Evolutionary conservation across 2,113 vertebrate species (phyloP).

Genomic region (Haplochromis burtoni): DNA sequence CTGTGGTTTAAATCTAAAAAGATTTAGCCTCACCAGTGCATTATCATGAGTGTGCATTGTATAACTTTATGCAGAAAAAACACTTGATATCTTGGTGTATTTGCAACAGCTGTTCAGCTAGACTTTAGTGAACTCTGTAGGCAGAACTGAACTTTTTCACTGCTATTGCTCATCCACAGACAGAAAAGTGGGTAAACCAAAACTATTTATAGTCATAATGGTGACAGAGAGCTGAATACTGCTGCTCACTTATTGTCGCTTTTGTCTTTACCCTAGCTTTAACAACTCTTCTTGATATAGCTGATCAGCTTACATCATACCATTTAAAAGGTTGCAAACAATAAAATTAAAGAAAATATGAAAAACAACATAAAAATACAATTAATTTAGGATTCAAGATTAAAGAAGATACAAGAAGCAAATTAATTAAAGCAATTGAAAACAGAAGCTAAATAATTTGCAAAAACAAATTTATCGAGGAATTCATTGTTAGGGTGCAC

Average conservation of each 20-base stretch:
- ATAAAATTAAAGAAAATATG: fast-evolving
- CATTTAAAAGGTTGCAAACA: not conserved
- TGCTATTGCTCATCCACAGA: not conserved
- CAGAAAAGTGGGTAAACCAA: not conserved
- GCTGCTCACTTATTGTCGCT: not conserved
- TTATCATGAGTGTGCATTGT: not conserved
- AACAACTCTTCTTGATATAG: not conserved
- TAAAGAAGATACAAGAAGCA: not conserved
- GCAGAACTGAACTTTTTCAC: not conserved
- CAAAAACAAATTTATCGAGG: not conserved
- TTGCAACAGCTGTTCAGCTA: not conserved
- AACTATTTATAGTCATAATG: not conserved
- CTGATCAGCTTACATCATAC: not conserved
- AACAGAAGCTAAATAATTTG: not conserved
- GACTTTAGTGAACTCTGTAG: not conserved
- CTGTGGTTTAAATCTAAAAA: not conserved
- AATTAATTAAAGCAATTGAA: not conserved
- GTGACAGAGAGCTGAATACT: not conserved
- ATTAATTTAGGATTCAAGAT: not conserved
- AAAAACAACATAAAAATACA: not conserved
- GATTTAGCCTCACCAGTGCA: not conserved
- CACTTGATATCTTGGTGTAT: not conserved
- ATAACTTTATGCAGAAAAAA: not conserved
- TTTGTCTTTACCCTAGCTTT: not conserved
- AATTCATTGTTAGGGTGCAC: not conserved